Percentiles rank a stretch among this genome's conserved stretches.
These are phyloP conservation scores for Mirounga angustirostris DNA, from an alignment of 2,113 vertebrate species.

Conservation along the genomic window DNA sequence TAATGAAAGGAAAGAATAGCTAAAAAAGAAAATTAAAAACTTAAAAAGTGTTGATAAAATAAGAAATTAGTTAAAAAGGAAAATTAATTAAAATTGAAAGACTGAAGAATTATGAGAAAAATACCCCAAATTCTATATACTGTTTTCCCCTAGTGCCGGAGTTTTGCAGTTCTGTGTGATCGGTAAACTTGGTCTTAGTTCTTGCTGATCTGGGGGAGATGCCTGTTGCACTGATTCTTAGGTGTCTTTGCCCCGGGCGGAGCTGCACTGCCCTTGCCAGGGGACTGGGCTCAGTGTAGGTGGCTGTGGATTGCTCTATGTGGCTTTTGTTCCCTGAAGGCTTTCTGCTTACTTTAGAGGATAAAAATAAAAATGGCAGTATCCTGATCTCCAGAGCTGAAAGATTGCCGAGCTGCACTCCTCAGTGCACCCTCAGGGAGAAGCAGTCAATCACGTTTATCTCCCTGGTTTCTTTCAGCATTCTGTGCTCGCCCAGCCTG, in stretches of 20 bases:
- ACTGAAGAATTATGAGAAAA: background rate
- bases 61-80: background rate
- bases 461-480: background rate
- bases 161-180: background rate
- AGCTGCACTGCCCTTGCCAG: background rate
- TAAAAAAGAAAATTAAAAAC: background rate
- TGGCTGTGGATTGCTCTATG: background rate
- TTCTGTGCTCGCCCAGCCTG: background rate
- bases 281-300: background rate
- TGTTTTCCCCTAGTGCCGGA: background rate
- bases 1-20: background rate
- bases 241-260: background rate
- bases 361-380: background rate
- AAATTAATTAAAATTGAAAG: background rate
- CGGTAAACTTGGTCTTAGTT: background rate
- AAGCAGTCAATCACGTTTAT: background rate
- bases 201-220: background rate
- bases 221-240: background rate
- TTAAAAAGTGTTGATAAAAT: background rate
- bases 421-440: background rate
- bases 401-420: background rate
- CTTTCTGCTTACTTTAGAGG: background rate
- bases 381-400: background rate
- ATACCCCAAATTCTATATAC: background rate
- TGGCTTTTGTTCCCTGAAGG: background rate